phyloP scores from a whole-genome alignment of 2,113 vertebrate genomes.

The Stigmatopora nigra region DNA sequence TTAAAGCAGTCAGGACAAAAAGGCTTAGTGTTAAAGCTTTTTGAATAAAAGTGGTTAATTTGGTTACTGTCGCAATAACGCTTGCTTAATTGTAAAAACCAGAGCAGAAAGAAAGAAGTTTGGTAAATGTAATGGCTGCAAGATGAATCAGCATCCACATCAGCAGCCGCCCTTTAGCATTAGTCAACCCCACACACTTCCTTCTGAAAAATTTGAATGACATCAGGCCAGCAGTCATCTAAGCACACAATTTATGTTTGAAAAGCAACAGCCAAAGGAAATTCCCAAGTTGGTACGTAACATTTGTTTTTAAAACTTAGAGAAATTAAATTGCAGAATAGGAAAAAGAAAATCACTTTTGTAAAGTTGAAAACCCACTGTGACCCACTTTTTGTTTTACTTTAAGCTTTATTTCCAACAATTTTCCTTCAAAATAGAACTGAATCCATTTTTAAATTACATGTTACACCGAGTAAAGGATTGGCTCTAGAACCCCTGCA shows the following conservation, averaged over 20 bases:
- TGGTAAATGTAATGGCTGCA: not conserved
- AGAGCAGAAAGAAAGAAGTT: not conserved
- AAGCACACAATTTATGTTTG: not conserved
- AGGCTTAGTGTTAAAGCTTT: too few relatives aligned
- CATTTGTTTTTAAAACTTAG: not conserved
- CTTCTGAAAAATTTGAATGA: not conserved
- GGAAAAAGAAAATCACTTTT: not conserved
- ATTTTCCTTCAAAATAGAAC: too few relatives aligned
- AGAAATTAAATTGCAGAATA: not conserved
- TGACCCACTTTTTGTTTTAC: not conserved
- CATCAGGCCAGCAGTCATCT: not conserved
- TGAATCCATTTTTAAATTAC: too few relatives aligned
- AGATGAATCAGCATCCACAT: conserved; percentile 10
- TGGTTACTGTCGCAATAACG: too few relatives aligned
- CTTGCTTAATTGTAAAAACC: not conserved
- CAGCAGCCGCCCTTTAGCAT: not conserved
- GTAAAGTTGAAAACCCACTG: not conserved
- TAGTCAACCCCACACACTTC: conserved; percentile 11
- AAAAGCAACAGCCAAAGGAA: not conserved
- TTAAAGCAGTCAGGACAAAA: too few relatives aligned
- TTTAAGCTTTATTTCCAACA: too few relatives aligned
- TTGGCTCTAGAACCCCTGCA: too few relatives aligned
- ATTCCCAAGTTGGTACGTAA: not conserved
- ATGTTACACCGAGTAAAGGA: too few relatives aligned
- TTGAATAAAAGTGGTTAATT: too few relatives aligned